Evolutionary conservation across 2,113 vertebrate genomes (phyloP).

Genomic region (Neopipo cinnamomea): DNA sequence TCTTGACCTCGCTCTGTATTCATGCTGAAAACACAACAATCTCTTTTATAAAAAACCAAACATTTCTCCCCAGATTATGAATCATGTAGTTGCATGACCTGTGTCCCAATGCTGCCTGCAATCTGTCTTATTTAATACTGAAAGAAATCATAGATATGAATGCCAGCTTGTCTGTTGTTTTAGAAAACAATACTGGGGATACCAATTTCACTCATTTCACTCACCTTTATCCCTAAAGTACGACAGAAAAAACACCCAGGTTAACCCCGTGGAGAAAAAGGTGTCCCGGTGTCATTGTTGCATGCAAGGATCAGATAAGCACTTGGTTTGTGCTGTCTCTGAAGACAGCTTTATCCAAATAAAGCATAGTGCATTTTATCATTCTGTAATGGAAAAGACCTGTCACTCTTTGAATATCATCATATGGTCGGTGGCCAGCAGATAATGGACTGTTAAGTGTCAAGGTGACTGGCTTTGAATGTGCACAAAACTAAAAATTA

Average conservation of each 20-base stretch:
- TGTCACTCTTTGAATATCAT: slow-evolving; percentile 79
- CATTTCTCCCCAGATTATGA: slow-evolving; percentile 13
- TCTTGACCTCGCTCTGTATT: slow-evolving; percentile 6
- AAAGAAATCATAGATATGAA: not conserved
- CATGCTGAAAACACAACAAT: not conserved
- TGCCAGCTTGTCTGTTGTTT: not conserved
- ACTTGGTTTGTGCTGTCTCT: slow-evolving; percentile 62
- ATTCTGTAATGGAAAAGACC: slow-evolving; percentile 76
- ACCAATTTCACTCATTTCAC: slow-evolving; percentile 1
- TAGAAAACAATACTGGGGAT: not conserved
- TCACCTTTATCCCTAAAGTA: slow-evolving; percentile 25
- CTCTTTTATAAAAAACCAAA: not conserved
- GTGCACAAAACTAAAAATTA: slow-evolving; percentile 85
- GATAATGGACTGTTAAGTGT: slow-evolving; percentile 84
- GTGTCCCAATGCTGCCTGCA: not conserved
- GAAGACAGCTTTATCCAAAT: slow-evolving; percentile 76
- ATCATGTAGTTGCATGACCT: not conserved
- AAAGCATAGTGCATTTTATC: slow-evolving; percentile 75
- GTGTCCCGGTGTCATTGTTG: slow-evolving; percentile 28
- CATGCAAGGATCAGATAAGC: slow-evolving; percentile 50
- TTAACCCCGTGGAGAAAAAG: slow-evolving; percentile 46
- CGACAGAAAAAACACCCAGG: not conserved
- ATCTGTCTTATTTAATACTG: not conserved
- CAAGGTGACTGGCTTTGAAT: slow-evolving; percentile 85
- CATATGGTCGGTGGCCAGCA: slow-evolving; percentile 76